phyloP scores from a whole-genome alignment of 35 echinoderm and acorn worm genomes.

The Anneissia japonica region DNA sequence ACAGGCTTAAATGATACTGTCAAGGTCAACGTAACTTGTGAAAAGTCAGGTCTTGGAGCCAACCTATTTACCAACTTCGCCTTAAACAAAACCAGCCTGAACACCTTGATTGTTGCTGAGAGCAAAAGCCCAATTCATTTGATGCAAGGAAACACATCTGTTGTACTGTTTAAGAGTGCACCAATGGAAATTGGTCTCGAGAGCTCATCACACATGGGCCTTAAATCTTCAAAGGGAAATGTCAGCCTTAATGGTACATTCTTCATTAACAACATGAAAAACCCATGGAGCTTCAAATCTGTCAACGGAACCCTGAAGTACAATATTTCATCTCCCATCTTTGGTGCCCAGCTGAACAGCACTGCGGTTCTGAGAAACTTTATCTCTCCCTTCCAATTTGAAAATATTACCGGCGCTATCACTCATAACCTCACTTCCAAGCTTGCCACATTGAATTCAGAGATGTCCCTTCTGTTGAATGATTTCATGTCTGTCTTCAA shows the following conservation, averaged over 20 bases:
- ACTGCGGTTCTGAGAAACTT: conserved; percentile 14
- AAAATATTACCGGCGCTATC: background rate
- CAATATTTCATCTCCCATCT: conserved; percentile 22
- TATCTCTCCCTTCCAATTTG: conserved; percentile 20
- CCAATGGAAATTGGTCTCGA: background rate
- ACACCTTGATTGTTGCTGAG: background rate
- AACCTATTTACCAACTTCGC: background rate
- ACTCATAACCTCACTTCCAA: conserved; percentile 11
- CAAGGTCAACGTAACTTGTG: conserved; percentile 22
- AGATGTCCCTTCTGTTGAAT: background rate
- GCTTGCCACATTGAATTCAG: conserved; percentile 9
- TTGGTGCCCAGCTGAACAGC: background rate
- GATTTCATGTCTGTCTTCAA: conserved; percentile 14
- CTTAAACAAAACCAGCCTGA: background rate
- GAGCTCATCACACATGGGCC: background rate
- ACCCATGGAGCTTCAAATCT: conserved; percentile 28
- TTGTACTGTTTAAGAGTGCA: background rate
- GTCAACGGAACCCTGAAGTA: conserved; percentile 19
- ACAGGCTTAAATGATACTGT: conserved; percentile 16
- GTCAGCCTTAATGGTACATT: conserved; percentile 10
- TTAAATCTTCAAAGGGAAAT: background rate
- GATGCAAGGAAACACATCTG: background rate
- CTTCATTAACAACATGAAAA: conserved; percentile 11
- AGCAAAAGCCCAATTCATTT: background rate
- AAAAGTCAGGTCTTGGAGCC: background rate